A percentile compares a stretch with the other conserved stretches of the same genome.
These are phyloP conservation scores for Potorous gilbertii DNA, from an alignment of 2,797 vertebrate species.

Conservation along the genomic window DNA sequence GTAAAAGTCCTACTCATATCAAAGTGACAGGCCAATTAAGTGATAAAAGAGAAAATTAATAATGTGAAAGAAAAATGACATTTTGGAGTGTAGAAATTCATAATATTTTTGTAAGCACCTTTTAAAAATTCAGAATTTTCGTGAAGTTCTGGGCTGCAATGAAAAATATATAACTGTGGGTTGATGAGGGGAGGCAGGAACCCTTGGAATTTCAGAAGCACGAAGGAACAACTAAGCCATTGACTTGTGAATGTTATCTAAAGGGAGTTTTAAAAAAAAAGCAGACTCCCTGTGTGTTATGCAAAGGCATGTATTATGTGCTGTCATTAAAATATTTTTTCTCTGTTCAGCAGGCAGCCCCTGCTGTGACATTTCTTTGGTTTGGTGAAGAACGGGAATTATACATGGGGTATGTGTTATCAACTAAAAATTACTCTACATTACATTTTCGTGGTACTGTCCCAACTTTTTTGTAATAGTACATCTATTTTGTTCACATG, in stretches of 20 bases:
- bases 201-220: constrained; percentile 52
- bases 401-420: constrained; percentile 54
- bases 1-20: constrained; percentile 18
- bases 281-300: constrained; percentile 46
- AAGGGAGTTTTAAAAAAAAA: constrained; percentile 47
- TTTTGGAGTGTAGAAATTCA: constrained; percentile 10
- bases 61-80: constrained; percentile 11
- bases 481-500: constrained; percentile 56
- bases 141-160: background rate
- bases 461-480: constrained; percentile 64
- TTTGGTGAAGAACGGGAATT: constrained; percentile 66
- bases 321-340: constrained; percentile 71
- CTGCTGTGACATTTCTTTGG: constrained; percentile 65
- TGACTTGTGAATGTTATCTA: constrained; percentile 55
- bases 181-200: constrained; percentile 18
- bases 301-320: constrained; percentile 53
- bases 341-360: constrained; percentile 67
- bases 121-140: constrained; percentile 52
- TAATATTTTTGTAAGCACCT: background rate
- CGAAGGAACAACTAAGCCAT: constrained; percentile 41
- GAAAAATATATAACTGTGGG: constrained; percentile 45
- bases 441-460: constrained; percentile 59
- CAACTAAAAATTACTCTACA: constrained; percentile 60
- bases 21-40: constrained; percentile 4
- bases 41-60: background rate